Conservation (phyloP, 2,888 invertebrate species). For the Lycocerus yunnanus region DNA sequence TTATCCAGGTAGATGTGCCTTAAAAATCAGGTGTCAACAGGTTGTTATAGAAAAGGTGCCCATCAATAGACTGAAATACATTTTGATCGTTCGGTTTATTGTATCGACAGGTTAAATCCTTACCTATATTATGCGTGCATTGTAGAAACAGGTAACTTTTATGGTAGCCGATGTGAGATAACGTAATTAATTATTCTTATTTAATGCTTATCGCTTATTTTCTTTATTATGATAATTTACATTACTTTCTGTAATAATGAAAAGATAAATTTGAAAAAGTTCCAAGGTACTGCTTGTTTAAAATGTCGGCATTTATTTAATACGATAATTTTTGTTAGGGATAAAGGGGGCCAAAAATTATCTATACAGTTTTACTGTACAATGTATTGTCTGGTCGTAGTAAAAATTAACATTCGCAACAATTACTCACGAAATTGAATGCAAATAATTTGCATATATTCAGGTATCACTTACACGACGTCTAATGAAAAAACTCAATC, state of each 20-base stretch:
- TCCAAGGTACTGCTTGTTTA: background rate
- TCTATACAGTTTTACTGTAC: constrained; percentile 17
- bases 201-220: background rate
- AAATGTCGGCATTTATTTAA: background rate
- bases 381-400: constrained; percentile 22
- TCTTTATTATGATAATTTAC: background rate
- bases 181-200: background rate
- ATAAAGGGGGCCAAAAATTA: constrained; percentile 10
- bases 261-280: too few species aligned
- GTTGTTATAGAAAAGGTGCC: constrained; percentile 41
- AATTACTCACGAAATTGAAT: constrained; percentile 29
- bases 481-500: constrained; percentile 36
- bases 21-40: constrained; percentile 38
- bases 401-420: constrained; percentile 35
- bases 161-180: too few species aligned
- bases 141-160: constrained; percentile 2
- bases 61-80: constrained; percentile 43
- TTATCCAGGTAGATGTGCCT: constrained; percentile 21
- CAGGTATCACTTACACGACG: constrained; percentile 37
- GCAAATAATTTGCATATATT: constrained; percentile 24
- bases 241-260: too few species aligned
- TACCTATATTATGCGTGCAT: background rate
- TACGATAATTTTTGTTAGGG: background rate
- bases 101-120: constrained; percentile 24
- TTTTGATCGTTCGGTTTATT: constrained; percentile 41